These are phyloP conservation scores for Eospalax fontanierii DNA, from an alignment of 2,797 vertebrate genomes.

Conservation along the genomic window DNA sequence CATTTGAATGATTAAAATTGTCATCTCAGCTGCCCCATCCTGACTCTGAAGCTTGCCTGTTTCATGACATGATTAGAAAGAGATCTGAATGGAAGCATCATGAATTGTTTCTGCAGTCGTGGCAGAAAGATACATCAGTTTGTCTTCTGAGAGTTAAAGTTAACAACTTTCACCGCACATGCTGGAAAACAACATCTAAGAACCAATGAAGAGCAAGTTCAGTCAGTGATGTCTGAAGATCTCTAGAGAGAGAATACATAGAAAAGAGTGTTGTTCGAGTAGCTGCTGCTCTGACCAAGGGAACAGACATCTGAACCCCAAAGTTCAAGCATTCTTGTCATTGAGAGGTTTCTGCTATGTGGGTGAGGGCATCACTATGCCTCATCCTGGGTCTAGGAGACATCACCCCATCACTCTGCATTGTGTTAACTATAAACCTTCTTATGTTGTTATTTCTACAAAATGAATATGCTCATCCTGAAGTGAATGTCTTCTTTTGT, in stretches of 20 bases:
- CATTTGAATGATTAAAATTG: slow-evolving; percentile 22
- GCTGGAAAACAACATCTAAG: neutral
- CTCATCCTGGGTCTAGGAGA: neutral
- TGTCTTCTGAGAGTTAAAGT: slow-evolving; percentile 10
- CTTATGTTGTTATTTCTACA: neutral
- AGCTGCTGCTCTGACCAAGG: neutral
- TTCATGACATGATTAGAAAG: neutral
- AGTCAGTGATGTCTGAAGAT: neutral
- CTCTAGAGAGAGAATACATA: neutral
- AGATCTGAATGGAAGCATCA: neutral
- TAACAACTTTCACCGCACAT: neutral
- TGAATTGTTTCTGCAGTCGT: neutral
- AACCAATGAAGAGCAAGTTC: neutral
- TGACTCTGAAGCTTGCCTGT: neutral
- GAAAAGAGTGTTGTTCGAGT: neutral
- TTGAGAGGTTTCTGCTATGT: neutral
- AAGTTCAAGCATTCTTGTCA: neutral
- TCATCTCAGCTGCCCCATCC: neutral
- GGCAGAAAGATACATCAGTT: neutral
- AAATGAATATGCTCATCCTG: neutral
- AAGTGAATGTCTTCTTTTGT: neutral
- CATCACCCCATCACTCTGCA: neutral
- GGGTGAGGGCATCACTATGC: neutral
- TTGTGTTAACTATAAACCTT: neutral
- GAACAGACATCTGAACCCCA: neutral